Evolutionary conservation across 2,797 vertebrate species (phyloP).

Genomic region (Limnodromus scolopaceus): DNA sequence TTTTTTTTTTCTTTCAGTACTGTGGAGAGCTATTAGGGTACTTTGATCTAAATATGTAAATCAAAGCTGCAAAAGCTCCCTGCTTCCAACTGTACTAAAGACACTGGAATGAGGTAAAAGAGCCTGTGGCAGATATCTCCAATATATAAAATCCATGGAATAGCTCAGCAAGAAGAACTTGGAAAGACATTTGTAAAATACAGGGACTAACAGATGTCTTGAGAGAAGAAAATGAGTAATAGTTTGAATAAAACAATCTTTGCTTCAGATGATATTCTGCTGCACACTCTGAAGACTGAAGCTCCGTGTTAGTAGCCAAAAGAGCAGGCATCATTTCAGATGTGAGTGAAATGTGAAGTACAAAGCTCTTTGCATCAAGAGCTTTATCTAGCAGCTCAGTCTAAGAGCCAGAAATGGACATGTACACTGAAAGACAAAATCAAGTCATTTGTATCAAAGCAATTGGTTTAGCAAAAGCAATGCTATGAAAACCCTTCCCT

Average conservation of each 20-base stretch:
- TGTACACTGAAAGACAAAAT: not conserved
- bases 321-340: not conserved
- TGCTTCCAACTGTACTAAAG: not conserved
- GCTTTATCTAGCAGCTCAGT: not conserved
- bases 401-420: not conserved
- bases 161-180: not conserved
- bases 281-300: not conserved
- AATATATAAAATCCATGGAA: not conserved
- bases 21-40: not conserved
- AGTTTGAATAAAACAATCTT: constrained; percentile 2
- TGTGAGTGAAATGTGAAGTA: not conserved
- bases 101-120: not conserved
- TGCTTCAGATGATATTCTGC: not conserved
- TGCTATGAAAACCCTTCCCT: not conserved
- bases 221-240: constrained; percentile 12
- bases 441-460: not conserved
- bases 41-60: not conserved
- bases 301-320: not conserved
- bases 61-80: not conserved
- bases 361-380: not conserved
- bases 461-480: not conserved
- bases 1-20: not conserved
- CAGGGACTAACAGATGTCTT: not conserved
- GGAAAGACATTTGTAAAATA: constrained; percentile 7
- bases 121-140: not conserved